Base-by-base conservation (phyloP, 2,888 invertebrate genomes). In the Hypena proboscidalis region DNA sequence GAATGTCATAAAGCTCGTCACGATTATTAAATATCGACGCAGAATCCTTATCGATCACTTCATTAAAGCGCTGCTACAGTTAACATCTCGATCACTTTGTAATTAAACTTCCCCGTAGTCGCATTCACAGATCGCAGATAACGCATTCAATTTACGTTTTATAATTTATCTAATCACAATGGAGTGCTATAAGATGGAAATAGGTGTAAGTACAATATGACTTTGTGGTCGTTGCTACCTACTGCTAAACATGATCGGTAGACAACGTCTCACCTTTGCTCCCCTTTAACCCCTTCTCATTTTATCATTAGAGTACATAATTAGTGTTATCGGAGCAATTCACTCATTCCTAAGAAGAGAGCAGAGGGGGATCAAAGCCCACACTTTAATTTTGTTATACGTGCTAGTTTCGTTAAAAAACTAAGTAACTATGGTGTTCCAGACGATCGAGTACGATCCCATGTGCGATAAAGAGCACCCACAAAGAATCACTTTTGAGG, bases 401-500 rank as follows among this genome's bases (percentile, higher is more conserved):
- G 45, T 33, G 35, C 36, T 35, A 29, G 23, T 38, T n/a, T 25
- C n/a, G n/a, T 27, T n/a, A 30, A 32, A 15, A 34, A 20, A 40
- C 19, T 37, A 47, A 40, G 17, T 38, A 39, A 70, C 47, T 27
- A 90, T 88, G 90, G 85, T 85, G 42, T 87, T 87, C 42, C 89
- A 90, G 89, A 83, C 84, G 46, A 52, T 85, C 34, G 89, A 90
- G 53, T 89, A 63, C 43, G 91, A 91, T 60, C 90, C 90, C 9
- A 90, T 90, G 90, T 96, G 96, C 70, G 92, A 95, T 74, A 94
- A 94, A 25, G 92, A 93, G 14, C 90, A 92, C 48, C 97, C 97
- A 0, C 92, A 93, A 36, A 92, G 85, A 60, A 93, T 98, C 33
- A 92, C 93, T 2, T 97, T 97, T 76, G 95, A 97, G 75, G 97